Percentiles rank a stretch among this genome's conserved stretches.
Conservation (phyloP, 2,113 vertebrate species). For the Chlamydotis undulata region DNA sequence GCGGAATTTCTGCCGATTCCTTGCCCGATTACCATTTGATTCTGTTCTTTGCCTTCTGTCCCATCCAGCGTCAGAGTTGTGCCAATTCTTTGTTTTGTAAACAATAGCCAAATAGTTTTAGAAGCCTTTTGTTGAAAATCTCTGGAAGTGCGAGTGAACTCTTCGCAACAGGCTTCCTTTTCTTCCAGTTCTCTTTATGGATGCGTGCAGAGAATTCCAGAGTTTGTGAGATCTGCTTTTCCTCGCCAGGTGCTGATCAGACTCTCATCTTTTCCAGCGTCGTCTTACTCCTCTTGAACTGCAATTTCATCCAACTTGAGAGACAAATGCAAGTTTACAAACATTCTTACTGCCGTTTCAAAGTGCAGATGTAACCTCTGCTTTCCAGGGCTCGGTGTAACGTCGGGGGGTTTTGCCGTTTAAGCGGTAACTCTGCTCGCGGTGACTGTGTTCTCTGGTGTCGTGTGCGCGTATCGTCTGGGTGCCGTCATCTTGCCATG, state of each 20-base stretch:
- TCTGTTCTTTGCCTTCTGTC: not conserved
- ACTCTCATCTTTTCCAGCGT: not conserved
- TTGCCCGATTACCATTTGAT: not conserved
- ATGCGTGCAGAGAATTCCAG: not conserved
- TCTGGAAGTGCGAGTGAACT: not conserved
- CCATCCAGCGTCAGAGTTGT: not conserved
- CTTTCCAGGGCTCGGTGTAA: not conserved
- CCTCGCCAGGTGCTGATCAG: not conserved
- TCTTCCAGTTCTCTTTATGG: not conserved
- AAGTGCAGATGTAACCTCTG: not conserved
- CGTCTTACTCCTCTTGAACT: not conserved
- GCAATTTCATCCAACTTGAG: not conserved
- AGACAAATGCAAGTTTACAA: not conserved
- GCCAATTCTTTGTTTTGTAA: not conserved
- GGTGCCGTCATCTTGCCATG: not conserved
- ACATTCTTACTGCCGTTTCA: not conserved
- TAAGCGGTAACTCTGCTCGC: not conserved
- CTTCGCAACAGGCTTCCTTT: not conserved
- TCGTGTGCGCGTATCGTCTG: rapidly evolving
- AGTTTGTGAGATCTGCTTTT: not conserved
- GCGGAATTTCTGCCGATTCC: not conserved
- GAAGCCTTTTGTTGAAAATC: not conserved
- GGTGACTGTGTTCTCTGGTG: not conserved
- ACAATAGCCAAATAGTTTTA: not conserved
- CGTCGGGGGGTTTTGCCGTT: too few species aligned